Conservation (phyloP, 35 echinoderm and acorn worm species). For the Ophioderma brevispina region DNA sequence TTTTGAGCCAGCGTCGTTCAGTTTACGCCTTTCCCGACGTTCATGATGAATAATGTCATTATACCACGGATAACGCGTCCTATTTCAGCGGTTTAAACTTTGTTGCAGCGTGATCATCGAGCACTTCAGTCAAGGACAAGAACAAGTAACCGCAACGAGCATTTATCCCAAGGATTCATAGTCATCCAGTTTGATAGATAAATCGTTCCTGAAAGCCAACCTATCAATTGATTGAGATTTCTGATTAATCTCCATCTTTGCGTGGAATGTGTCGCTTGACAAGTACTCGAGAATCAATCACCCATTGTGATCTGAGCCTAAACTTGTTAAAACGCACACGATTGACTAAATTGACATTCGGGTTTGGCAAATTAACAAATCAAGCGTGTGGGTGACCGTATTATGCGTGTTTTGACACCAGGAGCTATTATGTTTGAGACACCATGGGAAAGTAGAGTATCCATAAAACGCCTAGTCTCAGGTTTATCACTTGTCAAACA, state of each 20-base stretch:
- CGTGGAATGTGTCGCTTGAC: neutral
- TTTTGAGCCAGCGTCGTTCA: neutral
- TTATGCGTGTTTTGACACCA: conserved; percentile 1
- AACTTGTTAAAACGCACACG: neutral
- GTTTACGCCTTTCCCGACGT: neutral
- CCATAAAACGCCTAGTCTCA: neutral
- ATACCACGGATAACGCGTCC: no score
- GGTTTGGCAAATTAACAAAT: neutral
- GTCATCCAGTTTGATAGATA: no score
- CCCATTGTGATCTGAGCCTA: neutral
- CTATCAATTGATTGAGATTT: neutral
- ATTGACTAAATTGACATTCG: conserved; percentile 5
- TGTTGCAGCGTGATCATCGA: no score
- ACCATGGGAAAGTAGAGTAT: neutral
- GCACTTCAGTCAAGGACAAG: neutral
- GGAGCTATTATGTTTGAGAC: neutral
- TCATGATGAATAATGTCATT: neutral
- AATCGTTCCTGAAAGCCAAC: no score
- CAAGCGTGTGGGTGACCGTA: neutral
- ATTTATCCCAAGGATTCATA: neutral
- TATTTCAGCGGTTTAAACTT: neutral
- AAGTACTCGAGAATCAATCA: neutral
- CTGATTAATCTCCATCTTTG: neutral
- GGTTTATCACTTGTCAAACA: neutral
- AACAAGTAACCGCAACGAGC: neutral